Conservation (phyloP, 1,140 invertebrate species). For the Pachypsylla venusta region DNA sequence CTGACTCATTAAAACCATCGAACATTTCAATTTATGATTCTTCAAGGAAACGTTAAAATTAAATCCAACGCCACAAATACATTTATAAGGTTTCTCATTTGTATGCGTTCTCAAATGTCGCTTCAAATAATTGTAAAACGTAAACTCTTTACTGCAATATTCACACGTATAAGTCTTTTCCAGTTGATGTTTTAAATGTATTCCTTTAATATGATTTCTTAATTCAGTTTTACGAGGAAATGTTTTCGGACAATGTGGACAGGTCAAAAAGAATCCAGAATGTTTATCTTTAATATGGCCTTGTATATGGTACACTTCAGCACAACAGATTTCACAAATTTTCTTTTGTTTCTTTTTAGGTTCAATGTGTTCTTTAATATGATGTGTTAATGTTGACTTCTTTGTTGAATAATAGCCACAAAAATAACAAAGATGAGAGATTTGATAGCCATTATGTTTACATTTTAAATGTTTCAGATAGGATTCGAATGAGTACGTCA, state of each 20-base stretch:
- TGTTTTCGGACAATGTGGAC: neutral
- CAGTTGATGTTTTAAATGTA: neutral
- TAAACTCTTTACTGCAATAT: constrained; percentile 45
- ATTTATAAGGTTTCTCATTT: constrained; percentile 19
- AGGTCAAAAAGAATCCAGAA: neutral
- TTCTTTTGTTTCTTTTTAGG: neutral
- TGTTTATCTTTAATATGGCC: neutral
- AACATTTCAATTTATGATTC: neutral
- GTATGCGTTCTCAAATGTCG: constrained; percentile 41
- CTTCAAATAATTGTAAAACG: constrained; percentile 47
- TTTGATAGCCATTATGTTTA: neutral
- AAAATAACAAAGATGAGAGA: neutral
- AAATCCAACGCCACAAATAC: constrained; percentile 8
- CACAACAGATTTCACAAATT: constrained; percentile 1
- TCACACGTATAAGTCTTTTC: constrained; percentile 32
- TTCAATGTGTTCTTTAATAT: neutral
- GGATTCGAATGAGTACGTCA: neutral
- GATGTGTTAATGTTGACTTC: neutral
- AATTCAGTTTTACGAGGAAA: neutral
- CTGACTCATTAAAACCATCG: neutral
- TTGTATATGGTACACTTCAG: constrained; percentile 2
- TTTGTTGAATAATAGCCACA: neutral
- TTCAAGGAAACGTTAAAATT: constrained; percentile 4
- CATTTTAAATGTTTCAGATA: neutral
- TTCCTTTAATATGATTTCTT: neutral